Evolutionary conservation across 2,113 vertebrate species (phyloP).

Genomic region (Sander lucioperca): DNA sequence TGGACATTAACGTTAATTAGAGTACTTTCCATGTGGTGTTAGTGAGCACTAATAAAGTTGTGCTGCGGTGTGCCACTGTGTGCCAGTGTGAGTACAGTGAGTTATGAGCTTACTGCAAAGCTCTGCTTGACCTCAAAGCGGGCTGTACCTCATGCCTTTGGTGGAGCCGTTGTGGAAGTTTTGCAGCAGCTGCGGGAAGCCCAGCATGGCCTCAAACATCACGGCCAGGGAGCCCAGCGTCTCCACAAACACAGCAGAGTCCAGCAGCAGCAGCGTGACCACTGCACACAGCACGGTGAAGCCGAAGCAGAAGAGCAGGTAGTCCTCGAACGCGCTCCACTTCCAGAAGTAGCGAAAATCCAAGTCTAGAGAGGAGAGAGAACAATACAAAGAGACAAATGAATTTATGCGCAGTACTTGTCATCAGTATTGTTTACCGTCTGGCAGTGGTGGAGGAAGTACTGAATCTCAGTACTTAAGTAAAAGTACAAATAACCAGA

Average conservation of each 20-base stretch:
- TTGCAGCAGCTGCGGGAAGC: constrained; percentile 86
- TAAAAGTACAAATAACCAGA: no score
- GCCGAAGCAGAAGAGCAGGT: constrained; percentile 85
- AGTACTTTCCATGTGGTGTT: not conserved
- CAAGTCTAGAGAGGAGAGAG: constrained; percentile 73
- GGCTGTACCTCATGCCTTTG: constrained; percentile 86
- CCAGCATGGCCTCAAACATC: constrained; percentile 87
- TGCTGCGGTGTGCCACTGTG: not conserved
- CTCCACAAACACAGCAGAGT: constrained; percentile 84
- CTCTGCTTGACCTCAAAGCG: constrained; percentile 13
- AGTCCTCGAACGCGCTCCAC: constrained; percentile 87
- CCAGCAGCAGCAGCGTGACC: constrained; percentile 83
- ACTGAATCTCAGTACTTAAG: no score
- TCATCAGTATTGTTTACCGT: not conserved
- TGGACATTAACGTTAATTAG: constrained; percentile 34
- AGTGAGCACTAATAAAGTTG: not conserved
- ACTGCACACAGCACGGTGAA: constrained; percentile 81
- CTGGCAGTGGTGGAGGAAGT: no score
- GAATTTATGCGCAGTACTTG: not conserved
- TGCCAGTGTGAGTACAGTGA: not conserved
- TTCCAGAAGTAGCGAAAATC: constrained; percentile 85
- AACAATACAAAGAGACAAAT: not conserved
- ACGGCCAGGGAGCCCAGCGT: constrained; percentile 83
- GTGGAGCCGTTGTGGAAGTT: constrained; percentile 86
- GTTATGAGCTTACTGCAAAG: constrained; percentile 3